phyloP scores from a whole-genome alignment of 2,888 invertebrate species.

The Pasiphila rectangulata region DNA sequence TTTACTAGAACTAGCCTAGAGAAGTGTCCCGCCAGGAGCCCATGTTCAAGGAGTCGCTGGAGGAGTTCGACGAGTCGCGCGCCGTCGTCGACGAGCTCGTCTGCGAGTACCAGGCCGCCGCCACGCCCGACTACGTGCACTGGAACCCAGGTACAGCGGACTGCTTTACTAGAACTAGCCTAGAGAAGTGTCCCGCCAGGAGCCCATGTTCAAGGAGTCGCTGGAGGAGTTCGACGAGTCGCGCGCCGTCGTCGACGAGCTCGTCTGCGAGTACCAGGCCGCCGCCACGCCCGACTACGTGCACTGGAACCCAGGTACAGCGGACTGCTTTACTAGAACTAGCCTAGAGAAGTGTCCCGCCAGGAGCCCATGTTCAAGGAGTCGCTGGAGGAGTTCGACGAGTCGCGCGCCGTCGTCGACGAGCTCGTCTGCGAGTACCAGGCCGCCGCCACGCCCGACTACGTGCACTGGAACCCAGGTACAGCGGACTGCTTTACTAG shows the following conservation, averaged over 20 bases:
- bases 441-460: no score
- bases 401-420: no score
- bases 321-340: no score
- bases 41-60: conserved; percentile 94
- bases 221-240: conserved; percentile 95
- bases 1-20: no score
- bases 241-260: conserved; percentile 92
- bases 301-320: conserved; percentile 86
- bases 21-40: conserved; percentile 97
- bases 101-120: conserved; percentile 97
- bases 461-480: no score
- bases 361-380: no score
- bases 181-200: conserved; percentile 98
- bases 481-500: no score
- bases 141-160: conserved; percentile 87
- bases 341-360: no score
- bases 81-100: conserved; percentile 95
- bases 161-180: no score
- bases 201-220: conserved; percentile 95
- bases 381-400: no score
- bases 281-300: conserved; percentile 95
- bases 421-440: no score
- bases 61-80: conserved; percentile 94
- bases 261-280: conserved; percentile 97
- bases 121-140: conserved; percentile 91